Conservation (phyloP, 2,888 invertebrate species). For the Ormyrus thymus region DNA sequence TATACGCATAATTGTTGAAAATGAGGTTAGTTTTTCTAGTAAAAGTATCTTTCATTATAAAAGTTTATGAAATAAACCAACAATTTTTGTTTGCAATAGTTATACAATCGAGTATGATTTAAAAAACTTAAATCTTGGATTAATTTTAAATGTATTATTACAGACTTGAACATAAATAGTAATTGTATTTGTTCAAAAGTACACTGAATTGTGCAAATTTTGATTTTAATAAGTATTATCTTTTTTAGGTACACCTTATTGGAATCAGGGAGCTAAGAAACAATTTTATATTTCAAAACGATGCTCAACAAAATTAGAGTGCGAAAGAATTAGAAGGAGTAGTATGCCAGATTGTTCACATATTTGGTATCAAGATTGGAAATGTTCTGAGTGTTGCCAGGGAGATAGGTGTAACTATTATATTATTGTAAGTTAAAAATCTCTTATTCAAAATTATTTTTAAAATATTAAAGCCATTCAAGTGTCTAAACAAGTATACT, state of each 20-base stretch:
- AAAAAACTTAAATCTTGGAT: too few species aligned
- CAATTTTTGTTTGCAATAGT: background rate
- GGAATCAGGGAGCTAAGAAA: slow-evolving; percentile 93
- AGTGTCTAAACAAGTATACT: too few species aligned
- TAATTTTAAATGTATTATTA: too few species aligned
- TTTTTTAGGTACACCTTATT: slow-evolving; percentile 87
- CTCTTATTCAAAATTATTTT: background rate
- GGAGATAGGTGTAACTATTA: slow-evolving; percentile 97
- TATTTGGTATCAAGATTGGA: slow-evolving; percentile 98
- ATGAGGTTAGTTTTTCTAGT: slow-evolving; percentile 42
- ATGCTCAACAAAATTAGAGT: slow-evolving; percentile 88
- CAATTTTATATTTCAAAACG: slow-evolving; percentile 95
- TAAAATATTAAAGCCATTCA: too few species aligned
- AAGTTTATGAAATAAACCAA: background rate
- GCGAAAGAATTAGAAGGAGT: slow-evolving; percentile 82
- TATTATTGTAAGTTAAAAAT: slow-evolving; percentile 86
- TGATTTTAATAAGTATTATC: too few species aligned
- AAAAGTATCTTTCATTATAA: background rate
- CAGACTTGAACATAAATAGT: too few species aligned
- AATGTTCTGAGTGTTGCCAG: slow-evolving; percentile 95
- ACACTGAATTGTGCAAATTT: too few species aligned
- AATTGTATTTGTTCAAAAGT: too few species aligned
- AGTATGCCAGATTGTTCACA: slow-evolving; percentile 89
- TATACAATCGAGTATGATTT: too few species aligned
- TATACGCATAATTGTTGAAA: slow-evolving; percentile 4